phyloP scores from a whole-genome alignment of 2,888 invertebrate genomes.

The Cephus runcator region DNA sequence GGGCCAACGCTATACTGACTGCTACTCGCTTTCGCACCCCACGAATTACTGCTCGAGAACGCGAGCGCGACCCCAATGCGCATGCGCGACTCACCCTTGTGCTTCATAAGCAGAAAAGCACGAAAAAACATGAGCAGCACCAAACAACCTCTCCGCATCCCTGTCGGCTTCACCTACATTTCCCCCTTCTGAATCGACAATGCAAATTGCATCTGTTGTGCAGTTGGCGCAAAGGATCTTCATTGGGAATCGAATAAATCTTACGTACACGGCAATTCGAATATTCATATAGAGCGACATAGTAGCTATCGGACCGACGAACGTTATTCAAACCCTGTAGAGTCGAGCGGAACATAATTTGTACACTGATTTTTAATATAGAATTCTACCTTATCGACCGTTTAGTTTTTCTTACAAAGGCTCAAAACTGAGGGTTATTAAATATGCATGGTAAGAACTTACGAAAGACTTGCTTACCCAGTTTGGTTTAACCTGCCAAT shows the following conservation, averaged over 20 bases:
- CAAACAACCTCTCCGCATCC: not conserved
- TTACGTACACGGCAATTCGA: not conserved
- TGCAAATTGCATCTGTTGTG: not conserved
- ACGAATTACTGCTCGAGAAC: constrained; percentile 57
- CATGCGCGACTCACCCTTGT: constrained; percentile 32
- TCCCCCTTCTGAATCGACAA: not conserved
- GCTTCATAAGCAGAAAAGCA: not conserved
- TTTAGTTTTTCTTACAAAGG: too few species aligned
- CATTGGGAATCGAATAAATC: not conserved
- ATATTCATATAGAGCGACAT: not conserved
- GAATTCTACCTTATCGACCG: too few species aligned
- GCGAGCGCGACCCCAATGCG: constrained; percentile 34
- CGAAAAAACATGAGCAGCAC: not conserved
- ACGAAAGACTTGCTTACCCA: too few species aligned
- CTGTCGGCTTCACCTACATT: not conserved
- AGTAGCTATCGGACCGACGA: not conserved
- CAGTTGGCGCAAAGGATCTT: not conserved
- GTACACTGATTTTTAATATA: too few species aligned
- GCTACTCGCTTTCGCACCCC: constrained; percentile 55
- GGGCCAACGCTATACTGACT: not conserved
- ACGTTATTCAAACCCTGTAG: too few species aligned
- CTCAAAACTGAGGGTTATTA: too few species aligned
- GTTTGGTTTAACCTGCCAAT: too few species aligned
- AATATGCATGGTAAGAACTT: too few species aligned
- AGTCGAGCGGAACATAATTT: too few species aligned